Conservation (phyloP, 2,113 vertebrate species). For the Dasyprocta punctata region DNA sequence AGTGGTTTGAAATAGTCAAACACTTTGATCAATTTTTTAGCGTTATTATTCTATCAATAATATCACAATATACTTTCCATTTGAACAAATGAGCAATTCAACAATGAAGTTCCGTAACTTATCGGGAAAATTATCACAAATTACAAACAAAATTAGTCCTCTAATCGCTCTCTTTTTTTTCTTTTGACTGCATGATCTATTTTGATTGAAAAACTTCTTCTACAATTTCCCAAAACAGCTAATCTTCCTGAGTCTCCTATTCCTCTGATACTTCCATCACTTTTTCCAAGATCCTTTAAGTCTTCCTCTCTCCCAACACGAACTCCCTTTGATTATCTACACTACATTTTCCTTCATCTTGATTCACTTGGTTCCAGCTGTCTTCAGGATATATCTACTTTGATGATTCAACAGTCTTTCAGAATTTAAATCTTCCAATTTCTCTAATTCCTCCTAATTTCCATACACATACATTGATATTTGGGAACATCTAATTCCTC, state of each 20-base stretch:
- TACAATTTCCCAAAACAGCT: not conserved
- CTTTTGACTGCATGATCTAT: not conserved
- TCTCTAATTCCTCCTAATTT: not conserved
- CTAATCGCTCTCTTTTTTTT: not conserved
- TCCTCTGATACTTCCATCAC: too few species aligned
- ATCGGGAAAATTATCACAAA: not conserved
- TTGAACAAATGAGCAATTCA: not conserved
- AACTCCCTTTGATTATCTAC: not conserved
- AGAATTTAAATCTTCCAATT: constrained; percentile 1
- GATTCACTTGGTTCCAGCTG: not conserved
- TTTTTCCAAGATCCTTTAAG: not conserved
- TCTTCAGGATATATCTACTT: not conserved
- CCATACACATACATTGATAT: not conserved
- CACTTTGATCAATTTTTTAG: not conserved
- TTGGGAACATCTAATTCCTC: not conserved
- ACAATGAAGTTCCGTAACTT: not conserved
- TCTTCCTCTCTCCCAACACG: not conserved
- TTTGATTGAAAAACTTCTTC: not conserved
- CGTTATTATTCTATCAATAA: constrained; percentile 33
- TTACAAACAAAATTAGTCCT: not conserved
- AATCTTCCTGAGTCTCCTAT: not conserved
- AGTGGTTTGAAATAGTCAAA: not conserved
- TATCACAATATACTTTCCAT: not conserved
- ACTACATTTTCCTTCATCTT: not conserved
- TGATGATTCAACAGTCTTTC: not conserved